Conservation (phyloP, 2,888 invertebrate genomes). For the Athalia circularis region DNA sequence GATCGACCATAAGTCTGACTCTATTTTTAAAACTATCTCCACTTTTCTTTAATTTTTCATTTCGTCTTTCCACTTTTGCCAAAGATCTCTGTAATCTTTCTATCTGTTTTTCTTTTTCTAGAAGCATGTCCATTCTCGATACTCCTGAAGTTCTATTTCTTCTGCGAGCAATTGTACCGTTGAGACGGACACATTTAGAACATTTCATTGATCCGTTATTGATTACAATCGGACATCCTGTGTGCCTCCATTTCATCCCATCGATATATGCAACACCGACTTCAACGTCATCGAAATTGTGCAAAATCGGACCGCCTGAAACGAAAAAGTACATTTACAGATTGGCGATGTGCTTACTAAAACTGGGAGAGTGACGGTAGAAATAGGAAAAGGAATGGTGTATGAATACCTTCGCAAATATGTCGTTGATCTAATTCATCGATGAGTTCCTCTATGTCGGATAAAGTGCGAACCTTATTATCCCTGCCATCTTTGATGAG, state of each 20-base stretch:
- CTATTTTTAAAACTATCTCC: slow-evolving; percentile 50
- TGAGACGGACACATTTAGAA: slow-evolving; percentile 62
- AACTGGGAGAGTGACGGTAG: background rate
- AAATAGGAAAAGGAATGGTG: background rate
- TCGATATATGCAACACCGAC: slow-evolving; percentile 58
- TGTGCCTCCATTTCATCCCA: slow-evolving; percentile 67
- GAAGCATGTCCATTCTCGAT: slow-evolving; percentile 36
- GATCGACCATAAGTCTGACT: slow-evolving; percentile 45
- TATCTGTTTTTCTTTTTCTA: slow-evolving; percentile 53
- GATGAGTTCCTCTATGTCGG: slow-evolving; percentile 67
- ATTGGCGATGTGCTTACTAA: background rate
- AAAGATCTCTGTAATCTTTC: slow-evolving; percentile 52
- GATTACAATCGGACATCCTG: slow-evolving; percentile 64
- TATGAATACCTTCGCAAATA: slow-evolving; percentile 65
- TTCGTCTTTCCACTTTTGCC: slow-evolving; percentile 53
- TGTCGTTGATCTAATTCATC: slow-evolving; percentile 67
- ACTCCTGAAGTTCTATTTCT: slow-evolving; percentile 46
- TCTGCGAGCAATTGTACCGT: slow-evolving; percentile 48
- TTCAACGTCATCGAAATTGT: slow-evolving; percentile 49
- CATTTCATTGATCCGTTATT: slow-evolving; percentile 62
- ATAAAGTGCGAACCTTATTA: slow-evolving; percentile 58
- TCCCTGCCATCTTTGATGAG: slow-evolving; percentile 62
- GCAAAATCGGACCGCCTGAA: slow-evolving; percentile 27
- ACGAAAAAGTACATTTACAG: background rate
- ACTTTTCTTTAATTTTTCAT: slow-evolving; percentile 51